Percentiles rank a stretch among this genome's conserved stretches.
Conservation (phyloP, 1,140 invertebrate genomes). For the Philaenus spumarius region DNA sequence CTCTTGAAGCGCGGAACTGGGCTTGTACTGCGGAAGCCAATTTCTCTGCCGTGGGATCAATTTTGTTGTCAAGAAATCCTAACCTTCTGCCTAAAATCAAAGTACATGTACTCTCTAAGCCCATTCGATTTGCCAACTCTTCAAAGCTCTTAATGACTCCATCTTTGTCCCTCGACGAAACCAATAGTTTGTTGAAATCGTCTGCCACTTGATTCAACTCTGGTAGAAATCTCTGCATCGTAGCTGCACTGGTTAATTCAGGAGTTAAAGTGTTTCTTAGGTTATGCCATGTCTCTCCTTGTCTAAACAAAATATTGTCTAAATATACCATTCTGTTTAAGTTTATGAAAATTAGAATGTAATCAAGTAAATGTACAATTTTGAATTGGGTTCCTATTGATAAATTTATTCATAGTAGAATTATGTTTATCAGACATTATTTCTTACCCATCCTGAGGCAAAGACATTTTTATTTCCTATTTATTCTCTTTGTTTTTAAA, state of each 20-base stretch:
- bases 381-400: too few species aligned
- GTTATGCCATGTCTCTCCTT: conserved; percentile 72
- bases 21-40: conserved; percentile 54
- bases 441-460: too few species aligned
- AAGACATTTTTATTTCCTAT: too few species aligned
- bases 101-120: conserved; percentile 71
- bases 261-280: conserved; percentile 66
- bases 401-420: too few species aligned
- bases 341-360: too few species aligned
- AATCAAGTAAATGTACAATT: too few species aligned
- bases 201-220: conserved; percentile 68
- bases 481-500: too few species aligned
- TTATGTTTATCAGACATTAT: too few species aligned
- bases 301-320: conserved; percentile 46
- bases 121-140: conserved; percentile 64
- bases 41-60: conserved; percentile 38
- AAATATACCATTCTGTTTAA: too few species aligned
- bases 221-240: conserved; percentile 68
- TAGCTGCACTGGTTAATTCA: conserved; percentile 66
- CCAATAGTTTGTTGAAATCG: conserved; percentile 65
- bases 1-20: conserved; percentile 66
- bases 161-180: conserved; percentile 43
- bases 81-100: conserved; percentile 69
- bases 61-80: conserved; percentile 62
- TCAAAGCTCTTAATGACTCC: conserved; percentile 55